Evolutionary conservation across 2,888 invertebrate genomes (phyloP).

Genomic region (Pristionchus maxplancki): DNA sequence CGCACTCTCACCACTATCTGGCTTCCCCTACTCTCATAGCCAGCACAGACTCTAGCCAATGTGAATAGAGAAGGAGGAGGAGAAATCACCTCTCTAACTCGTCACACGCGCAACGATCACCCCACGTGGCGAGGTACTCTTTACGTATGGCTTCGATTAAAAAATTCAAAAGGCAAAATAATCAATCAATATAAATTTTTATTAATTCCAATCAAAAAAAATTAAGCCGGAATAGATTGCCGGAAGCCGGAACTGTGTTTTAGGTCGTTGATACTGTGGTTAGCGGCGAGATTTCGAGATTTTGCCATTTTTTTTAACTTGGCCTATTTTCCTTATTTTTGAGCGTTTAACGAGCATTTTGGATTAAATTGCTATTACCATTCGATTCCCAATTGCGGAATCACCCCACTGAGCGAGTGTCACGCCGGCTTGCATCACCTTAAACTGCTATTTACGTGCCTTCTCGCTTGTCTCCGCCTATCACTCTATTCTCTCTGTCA

Average conservation of each 20-base stretch:
- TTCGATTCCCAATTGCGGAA: not conserved
- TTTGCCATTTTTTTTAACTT: not conserved
- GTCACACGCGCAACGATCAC: not conserved
- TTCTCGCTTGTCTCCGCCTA: conserved; percentile 3
- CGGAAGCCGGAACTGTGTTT: too few species aligned
- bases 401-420: conserved; percentile 37
- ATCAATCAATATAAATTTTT: not conserved
- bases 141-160: too few species aligned
- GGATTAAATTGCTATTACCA: not conserved
- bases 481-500: not conserved
- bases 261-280: too few species aligned
- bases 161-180: not conserved
- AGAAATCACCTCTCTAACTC: not conserved
- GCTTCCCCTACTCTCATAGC: not conserved
- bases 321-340: conserved; percentile 28
- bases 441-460: conserved; percentile 19
- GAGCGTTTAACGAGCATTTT: too few species aligned
- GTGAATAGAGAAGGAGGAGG: not conserved
- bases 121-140: conserved; percentile 30
- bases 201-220: too few species aligned
- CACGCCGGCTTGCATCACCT: not conserved
- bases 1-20: not conserved
- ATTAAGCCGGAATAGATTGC: too few species aligned
- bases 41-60: not conserved
- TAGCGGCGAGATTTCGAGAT: not conserved